A percentile compares a stretch with the other conserved stretches of the same genome.
These are phyloP conservation scores for Haliclystus octoradiatus DNA, from an alignment of 30 jellyfish, hydroid and myxozoan species.

Conservation along the genomic window DNA sequence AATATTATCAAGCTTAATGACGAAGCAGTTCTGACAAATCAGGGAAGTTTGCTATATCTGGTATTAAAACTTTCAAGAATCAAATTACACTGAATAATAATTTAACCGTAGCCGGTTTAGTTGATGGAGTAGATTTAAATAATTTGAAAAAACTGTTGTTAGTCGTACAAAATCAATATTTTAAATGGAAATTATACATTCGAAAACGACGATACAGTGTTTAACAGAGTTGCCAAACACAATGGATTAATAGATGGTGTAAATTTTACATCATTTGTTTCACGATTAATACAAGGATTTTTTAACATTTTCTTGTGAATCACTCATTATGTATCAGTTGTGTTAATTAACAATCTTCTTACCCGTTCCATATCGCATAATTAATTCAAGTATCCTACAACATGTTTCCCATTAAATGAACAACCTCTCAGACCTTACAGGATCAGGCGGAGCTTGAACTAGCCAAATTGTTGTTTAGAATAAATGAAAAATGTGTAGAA, in stretches of 20 bases:
- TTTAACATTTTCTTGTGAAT: too few relatives aligned
- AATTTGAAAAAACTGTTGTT: conserved; percentile 31
- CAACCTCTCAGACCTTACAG: too few relatives aligned
- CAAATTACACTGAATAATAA: conserved; percentile 21
- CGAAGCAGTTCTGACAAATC: conserved; percentile 33
- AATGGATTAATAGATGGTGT: conserved; percentile 18
- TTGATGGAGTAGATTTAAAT: conserved; percentile 68
- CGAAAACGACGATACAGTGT: conserved; percentile 4
- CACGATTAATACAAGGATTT: too few relatives aligned
- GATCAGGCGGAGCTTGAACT: too few relatives aligned
- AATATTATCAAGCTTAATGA: conserved; percentile 28
- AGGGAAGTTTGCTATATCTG: conserved; percentile 32
- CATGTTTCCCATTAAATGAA: conserved; percentile 18
- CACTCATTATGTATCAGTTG: too few relatives aligned
- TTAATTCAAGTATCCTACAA: conserved; percentile 36
- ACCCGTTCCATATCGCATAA: too few relatives aligned
- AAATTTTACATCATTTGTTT: conserved; percentile 21
- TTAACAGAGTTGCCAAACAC: conserved; percentile 1
- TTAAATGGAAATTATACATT: conserved; percentile 4
- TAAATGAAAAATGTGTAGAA: not conserved
- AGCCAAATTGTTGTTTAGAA: conserved; percentile 6
- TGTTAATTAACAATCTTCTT: too few relatives aligned
- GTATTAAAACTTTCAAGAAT: conserved; percentile 21
- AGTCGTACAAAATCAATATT: not conserved
- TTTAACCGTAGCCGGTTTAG: conserved; percentile 27